Evolutionary conservation across 1,140 invertebrate genomes (phyloP), one percentile per base, ranked within the genome.

Genomic region (Drosophila bocki): DNA sequence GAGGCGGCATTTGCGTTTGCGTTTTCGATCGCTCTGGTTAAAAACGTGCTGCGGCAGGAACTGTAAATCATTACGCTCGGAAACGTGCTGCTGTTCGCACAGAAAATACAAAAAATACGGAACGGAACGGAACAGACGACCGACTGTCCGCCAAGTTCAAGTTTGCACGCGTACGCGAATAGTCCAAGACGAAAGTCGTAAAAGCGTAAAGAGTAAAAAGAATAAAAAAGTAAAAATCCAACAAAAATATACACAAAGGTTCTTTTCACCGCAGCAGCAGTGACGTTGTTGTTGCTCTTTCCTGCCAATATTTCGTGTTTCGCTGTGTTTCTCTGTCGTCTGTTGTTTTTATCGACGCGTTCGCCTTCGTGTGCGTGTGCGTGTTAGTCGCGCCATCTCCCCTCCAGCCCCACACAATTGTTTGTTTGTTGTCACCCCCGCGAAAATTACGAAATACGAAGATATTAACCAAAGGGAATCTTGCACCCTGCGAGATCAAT

Each of bases 11-110:
- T 63, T 42, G 63, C 65, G 65, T 70, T 54, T 45, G 58, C 58
- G 54, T 62, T 78, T 70, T 71, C 77, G 78, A 61, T 71, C 80
- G 82, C 78, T 88, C 50, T 48, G 79, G 75, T 86, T 87, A 90
- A 88, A 90, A 90, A 90, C 85, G 85, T 90, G 85, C 85, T 90
- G 71, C 70, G 53, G 15, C 65, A 85, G 82, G 75, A 90, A 90
- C 82, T 82, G 85, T 90, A 88, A 88, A 90, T 87, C 86, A 90
- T 90, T 88, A 64, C 75, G 80, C 67, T 81, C 58, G 60, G 82
- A 90, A 88, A 91, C 85, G 85, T 88, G 85, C 85, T 77, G 78
- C 65, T 64, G 39, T 19, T 62, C 75, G 83, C 58, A 69, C 69
- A 64, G 50, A 63, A 58, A 53, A 37, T 19, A 54, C 33, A 22